Evolutionary conservation across 2,888 invertebrate genomes (phyloP).

Genomic region (Atethmia centrago): DNA sequence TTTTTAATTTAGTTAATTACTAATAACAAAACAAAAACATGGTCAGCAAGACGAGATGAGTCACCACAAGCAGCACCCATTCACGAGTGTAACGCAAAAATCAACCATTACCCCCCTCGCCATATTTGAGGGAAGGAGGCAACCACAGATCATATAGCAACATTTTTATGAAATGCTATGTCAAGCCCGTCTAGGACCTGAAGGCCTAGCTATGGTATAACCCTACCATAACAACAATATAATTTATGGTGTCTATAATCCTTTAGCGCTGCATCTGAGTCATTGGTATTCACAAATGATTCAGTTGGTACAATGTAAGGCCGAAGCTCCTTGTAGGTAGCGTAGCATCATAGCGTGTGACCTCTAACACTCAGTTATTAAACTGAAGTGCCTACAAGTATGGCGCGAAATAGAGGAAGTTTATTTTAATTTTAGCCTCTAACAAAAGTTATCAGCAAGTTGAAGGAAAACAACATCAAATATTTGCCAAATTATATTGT

Average conservation of each 20-base stretch:
- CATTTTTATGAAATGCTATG: neutral
- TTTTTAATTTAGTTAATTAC: too few species aligned
- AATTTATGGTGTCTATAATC: constrained; percentile 23
- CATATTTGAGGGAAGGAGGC: too few species aligned
- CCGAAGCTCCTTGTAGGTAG: constrained; percentile 53
- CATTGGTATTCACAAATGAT: constrained; percentile 57
- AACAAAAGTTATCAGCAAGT: neutral
- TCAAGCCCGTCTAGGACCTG: neutral
- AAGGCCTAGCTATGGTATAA: constrained; percentile 14
- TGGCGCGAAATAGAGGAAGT: constrained; percentile 46
- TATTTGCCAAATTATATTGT: neutral
- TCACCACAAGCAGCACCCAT: too few species aligned
- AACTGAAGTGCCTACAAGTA: constrained; percentile 38
- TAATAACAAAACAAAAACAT: too few species aligned
- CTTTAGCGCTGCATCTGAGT: constrained; percentile 37
- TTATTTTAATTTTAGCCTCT: constrained; percentile 12
- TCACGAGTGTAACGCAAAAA: too few species aligned
- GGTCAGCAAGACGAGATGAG: too few species aligned
- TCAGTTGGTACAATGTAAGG: constrained; percentile 59
- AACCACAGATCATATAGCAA: too few species aligned
- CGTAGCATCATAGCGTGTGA: constrained; percentile 36
- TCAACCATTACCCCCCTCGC: too few species aligned
- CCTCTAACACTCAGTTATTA: constrained; percentile 51
- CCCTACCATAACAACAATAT: constrained; percentile 4
- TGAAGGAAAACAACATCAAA: constrained; percentile 1